Evolutionary conservation across 2,113 vertebrate genomes (phyloP).

Genomic region (Oostethus manadensis): DNA sequence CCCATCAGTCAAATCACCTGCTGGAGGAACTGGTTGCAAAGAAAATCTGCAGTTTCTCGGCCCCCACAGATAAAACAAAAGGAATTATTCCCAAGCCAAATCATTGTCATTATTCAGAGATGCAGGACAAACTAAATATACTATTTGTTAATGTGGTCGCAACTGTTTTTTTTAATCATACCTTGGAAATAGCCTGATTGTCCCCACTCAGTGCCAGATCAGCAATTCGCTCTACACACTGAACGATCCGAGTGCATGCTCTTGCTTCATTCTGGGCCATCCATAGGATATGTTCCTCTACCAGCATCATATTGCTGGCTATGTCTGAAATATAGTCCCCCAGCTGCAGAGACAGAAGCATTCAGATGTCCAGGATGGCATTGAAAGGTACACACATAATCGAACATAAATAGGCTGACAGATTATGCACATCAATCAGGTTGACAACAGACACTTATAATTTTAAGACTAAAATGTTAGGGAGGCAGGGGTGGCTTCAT

Average conservation of each 20-base stretch:
- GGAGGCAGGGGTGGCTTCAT: slow-evolving; percentile 54
- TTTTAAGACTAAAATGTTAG: slow-evolving; percentile 45
- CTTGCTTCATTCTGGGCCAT: slow-evolving; percentile 84
- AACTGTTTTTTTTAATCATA: slow-evolving; percentile 36
- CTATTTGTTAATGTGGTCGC: slow-evolving; percentile 2
- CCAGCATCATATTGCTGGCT: slow-evolving; percentile 86
- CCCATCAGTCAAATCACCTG: too few relatives aligned
- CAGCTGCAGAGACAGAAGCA: slow-evolving; percentile 64
- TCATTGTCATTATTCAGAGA: slow-evolving; percentile 29
- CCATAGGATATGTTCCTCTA: slow-evolving; percentile 85
- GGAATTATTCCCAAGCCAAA: slow-evolving; percentile 20
- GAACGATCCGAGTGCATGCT: slow-evolving; percentile 84
- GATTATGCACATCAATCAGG: slow-evolving; percentile 48
- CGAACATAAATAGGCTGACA: slow-evolving; percentile 12
- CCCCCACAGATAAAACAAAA: background rate
- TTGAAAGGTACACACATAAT: background rate
- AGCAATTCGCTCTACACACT: slow-evolving; percentile 81
- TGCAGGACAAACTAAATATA: slow-evolving; percentile 13
- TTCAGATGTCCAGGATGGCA: slow-evolving; percentile 1
- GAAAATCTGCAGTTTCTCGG: too few relatives aligned
- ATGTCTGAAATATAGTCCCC: slow-evolving; percentile 79
- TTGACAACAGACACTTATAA: slow-evolving; percentile 55
- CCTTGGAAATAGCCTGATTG: slow-evolving; percentile 80
- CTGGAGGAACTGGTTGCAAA: too few relatives aligned
- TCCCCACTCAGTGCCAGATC: slow-evolving; percentile 69